Evolutionary conservation across 1,140 invertebrate genomes (phyloP).

Genomic region (Vollenhovia emeryi): DNA sequence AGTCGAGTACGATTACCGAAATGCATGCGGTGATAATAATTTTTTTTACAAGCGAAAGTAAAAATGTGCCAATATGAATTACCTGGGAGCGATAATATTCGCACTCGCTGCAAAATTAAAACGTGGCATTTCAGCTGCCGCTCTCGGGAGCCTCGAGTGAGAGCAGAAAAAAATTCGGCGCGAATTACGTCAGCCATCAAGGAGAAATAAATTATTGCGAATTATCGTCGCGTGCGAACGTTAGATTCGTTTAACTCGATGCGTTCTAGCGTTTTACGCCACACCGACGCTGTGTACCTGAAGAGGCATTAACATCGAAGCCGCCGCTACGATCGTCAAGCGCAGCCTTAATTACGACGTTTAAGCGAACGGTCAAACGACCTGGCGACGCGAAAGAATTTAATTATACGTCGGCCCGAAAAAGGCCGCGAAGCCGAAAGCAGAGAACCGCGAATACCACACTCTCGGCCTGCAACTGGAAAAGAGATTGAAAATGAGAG

Average conservation of each 20-base stretch:
- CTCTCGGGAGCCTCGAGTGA: not conserved
- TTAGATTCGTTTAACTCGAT: not conserved
- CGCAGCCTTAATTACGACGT: slow-evolving; percentile 69
- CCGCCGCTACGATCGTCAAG: slow-evolving; percentile 54
- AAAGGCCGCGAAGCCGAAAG: slow-evolving; percentile 66
- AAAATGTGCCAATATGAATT: not conserved
- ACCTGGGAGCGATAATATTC: not conserved
- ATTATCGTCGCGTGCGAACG: not conserved
- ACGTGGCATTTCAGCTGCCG: not conserved
- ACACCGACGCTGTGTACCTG: not conserved
- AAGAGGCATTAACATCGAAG: slow-evolving; percentile 44
- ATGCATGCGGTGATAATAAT: not conserved
- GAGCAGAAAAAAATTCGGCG: not conserved
- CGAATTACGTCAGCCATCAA: not conserved
- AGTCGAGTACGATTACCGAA: not conserved
- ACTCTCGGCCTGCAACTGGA: not conserved
- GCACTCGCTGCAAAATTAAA: not conserved
- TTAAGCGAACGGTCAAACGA: slow-evolving; percentile 71
- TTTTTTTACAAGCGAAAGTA: not conserved
- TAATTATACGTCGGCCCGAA: slow-evolving; percentile 69
- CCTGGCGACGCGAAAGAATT: slow-evolving; percentile 74
- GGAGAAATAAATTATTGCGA: slow-evolving; percentile 16
- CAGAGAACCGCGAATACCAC: slow-evolving; percentile 46
- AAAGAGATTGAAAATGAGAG: slow-evolving; percentile 63
- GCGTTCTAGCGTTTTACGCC: not conserved